These are phyloP conservation scores for Macrosoma leucophasiata DNA, from an alignment of 2,888 invertebrate genomes.

Conservation along the genomic window DNA sequence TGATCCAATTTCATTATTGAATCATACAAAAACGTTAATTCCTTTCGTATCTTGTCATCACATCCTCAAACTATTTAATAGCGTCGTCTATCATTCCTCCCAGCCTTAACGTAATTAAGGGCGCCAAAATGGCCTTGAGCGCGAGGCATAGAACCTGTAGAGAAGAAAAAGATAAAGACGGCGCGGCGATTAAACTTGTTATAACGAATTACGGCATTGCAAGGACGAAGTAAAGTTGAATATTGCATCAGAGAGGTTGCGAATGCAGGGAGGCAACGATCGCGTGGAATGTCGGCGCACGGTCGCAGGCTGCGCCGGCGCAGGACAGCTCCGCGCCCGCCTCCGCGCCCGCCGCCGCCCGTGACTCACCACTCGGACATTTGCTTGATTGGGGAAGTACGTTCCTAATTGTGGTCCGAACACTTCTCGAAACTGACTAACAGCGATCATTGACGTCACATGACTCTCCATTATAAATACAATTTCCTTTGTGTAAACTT, in stretches of 20 bases:
- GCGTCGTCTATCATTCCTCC: conserved; percentile 40
- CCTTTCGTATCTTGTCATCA: conserved; percentile 20
- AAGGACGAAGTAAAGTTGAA: conserved; percentile 75
- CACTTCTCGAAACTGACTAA: conserved; percentile 38
- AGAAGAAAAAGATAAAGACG: conserved; percentile 61
- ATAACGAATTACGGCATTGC: conserved; percentile 75
- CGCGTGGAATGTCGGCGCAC: conserved; percentile 64
- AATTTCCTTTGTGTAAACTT: not conserved
- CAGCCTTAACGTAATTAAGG: conserved; percentile 54
- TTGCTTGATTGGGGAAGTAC: conserved; percentile 59
- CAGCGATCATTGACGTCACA: conserved; percentile 49
- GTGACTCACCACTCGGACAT: conserved; percentile 54
- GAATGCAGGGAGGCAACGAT: conserved; percentile 64
- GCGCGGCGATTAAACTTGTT: conserved; percentile 63
- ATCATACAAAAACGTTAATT: conserved; percentile 17
- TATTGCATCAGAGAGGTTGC: conserved; percentile 70
- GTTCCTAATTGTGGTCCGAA: conserved; percentile 40
- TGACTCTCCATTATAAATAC: conserved; percentile 1
- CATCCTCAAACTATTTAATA: conserved; percentile 38
- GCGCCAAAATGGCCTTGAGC: conserved; percentile 60
- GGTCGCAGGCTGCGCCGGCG: conserved; percentile 31
- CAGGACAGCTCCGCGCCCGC: conserved; percentile 33
- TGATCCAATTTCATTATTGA: conserved; percentile 18
- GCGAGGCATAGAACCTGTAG: conserved; percentile 46
- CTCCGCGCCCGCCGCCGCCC: conserved; percentile 30